A percentile compares a stretch with the other conserved stretches of the same genome.
These are phyloP conservation scores for Cephalopachus bancanus DNA, from an alignment of 2,797 vertebrate genomes.

Conservation along the genomic window DNA sequence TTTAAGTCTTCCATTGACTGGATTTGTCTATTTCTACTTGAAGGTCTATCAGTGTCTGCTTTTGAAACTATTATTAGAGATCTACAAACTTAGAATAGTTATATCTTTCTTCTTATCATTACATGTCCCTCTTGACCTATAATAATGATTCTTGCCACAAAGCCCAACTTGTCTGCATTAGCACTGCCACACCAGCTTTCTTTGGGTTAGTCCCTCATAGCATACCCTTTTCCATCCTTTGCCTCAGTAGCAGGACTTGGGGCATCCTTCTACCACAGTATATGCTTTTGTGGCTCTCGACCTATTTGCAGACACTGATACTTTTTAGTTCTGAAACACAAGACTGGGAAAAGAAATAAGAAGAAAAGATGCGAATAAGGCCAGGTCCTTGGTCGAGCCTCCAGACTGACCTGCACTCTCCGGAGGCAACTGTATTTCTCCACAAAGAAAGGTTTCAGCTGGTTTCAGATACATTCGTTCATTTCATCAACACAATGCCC, in stretches of 20 bases:
- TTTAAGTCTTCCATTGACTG: background rate
- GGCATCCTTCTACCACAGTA: background rate
- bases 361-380: background rate
- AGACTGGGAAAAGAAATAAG: background rate
- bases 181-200: background rate
- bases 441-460: background rate
- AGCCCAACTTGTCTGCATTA: background rate
- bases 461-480: background rate
- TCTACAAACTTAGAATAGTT: background rate
- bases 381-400: background rate
- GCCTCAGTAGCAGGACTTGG: background rate
- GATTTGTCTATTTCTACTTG: background rate
- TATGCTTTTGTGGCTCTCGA: background rate
- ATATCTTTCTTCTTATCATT: background rate
- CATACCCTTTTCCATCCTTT: background rate
- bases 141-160: background rate
- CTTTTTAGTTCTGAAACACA: conserved; percentile 4
- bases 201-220: background rate
- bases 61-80: background rate
- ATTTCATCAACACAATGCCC: background rate
- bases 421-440: background rate
- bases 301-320: background rate
- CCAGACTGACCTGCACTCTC: background rate
- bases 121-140: background rate
- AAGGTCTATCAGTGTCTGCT: background rate